Conservation (phyloP, 92 coral and sea anemone genomes). For the Desmophyllum pertusum region DNA sequence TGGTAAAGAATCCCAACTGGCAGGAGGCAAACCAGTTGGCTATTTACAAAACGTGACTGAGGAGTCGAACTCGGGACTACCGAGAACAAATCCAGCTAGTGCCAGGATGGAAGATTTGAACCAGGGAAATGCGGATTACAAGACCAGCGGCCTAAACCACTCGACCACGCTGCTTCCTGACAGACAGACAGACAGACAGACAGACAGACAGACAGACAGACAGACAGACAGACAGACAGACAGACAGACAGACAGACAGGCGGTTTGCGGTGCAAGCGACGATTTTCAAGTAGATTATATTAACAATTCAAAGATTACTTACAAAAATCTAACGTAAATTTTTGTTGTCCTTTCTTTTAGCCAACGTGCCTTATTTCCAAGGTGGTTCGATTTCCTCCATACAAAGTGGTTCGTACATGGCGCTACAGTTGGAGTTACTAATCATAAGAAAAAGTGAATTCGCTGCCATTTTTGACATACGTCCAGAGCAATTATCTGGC, state of each 20-base stretch:
- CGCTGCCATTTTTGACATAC: constrained; percentile 33
- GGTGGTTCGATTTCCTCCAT: constrained; percentile 23
- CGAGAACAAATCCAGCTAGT: too few species aligned
- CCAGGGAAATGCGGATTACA: too few species aligned
- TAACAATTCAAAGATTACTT: neutral
- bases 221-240: too few species aligned
- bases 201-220: too few species aligned
- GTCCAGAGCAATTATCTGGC: constrained; percentile 52
- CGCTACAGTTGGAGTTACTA: constrained; percentile 10
- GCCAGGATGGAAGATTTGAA: too few species aligned
- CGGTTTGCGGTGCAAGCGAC: neutral
- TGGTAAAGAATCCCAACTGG: too few species aligned
- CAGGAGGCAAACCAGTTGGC: too few species aligned
- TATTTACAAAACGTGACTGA: too few species aligned
- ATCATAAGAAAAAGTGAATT: constrained; percentile 16
- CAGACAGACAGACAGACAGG: neutral
- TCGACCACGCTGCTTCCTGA: too few species aligned
- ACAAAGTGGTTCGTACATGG: constrained; percentile 46
- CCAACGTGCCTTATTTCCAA: constrained; percentile 47
- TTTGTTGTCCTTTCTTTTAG: neutral
- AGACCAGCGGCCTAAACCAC: too few species aligned
- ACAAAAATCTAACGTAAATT: neutral
- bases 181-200: too few species aligned
- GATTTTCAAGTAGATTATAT: neutral
- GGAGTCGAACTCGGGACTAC: too few species aligned